Percentiles rank a stretch among this genome's conserved stretches.
These are phyloP conservation scores for Pelobates fuscus DNA, from an alignment of 2,113 vertebrate genomes.

Conservation along the genomic window DNA sequence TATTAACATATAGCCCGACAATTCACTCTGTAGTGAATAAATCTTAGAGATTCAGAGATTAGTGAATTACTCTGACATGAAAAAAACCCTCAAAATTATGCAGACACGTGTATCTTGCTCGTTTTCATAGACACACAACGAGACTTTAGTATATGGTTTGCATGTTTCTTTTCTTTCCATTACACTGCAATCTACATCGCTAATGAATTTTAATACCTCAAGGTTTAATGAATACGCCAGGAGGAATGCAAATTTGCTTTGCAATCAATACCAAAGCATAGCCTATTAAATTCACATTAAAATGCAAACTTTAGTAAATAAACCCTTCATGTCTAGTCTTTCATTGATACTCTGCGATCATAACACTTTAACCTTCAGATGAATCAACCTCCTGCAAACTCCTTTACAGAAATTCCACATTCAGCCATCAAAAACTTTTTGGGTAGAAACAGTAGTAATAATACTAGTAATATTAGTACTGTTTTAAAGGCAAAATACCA, in stretches of 20 bases:
- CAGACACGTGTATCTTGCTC: not conserved
- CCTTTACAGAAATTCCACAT: not conserved
- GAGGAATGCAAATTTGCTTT: not conserved
- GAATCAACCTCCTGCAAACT: not conserved
- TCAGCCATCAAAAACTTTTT: too few relatives aligned
- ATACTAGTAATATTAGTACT: too few relatives aligned
- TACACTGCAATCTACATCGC: not conserved
- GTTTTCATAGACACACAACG: not conserved
- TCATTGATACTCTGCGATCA: not conserved
- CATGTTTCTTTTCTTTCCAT: not conserved
- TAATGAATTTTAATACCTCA: not conserved
- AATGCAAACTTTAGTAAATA: constrained; percentile 4
- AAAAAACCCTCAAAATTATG: too few relatives aligned
- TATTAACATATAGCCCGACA: too few relatives aligned
- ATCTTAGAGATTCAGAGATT: too few relatives aligned
- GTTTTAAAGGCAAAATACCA: too few relatives aligned
- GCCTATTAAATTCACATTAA: not conserved
- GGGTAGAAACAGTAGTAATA: too few relatives aligned
- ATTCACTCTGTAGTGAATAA: too few relatives aligned
- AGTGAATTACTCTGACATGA: too few relatives aligned
- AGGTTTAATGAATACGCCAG: not conserved
- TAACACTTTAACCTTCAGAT: not conserved
- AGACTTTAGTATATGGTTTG: not conserved
- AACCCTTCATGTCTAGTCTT: not conserved
- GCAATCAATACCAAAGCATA: not conserved